Evolutionary conservation across 2,797 vertebrate genomes (phyloP).

Genomic region (Labeo calbasu): DNA sequence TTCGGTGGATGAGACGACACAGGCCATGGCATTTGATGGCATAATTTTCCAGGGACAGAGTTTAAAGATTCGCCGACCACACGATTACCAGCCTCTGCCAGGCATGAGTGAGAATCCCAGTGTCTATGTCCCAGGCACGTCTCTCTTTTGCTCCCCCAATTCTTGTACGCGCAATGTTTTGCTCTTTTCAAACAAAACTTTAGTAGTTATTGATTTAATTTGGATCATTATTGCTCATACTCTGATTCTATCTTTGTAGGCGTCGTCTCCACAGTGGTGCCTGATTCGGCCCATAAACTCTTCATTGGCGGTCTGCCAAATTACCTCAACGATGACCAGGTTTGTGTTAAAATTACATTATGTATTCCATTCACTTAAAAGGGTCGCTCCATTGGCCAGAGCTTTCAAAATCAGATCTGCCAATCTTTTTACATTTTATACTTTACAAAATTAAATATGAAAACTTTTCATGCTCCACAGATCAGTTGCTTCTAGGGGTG

Average conservation of each 20-base stretch:
- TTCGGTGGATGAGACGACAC: slow-evolving; percentile 93
- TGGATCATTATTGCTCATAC: neutral
- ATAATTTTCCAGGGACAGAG: slow-evolving; percentile 97
- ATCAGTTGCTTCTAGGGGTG: neutral
- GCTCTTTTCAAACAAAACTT: slow-evolving; percentile 13
- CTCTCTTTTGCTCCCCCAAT: slow-evolving; percentile 42
- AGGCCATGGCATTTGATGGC: slow-evolving; percentile 94
- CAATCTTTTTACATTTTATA: neutral
- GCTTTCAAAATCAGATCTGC: neutral
- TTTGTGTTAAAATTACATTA: slow-evolving; percentile 59
- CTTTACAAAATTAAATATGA: neutral
- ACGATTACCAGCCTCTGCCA: slow-evolving; percentile 92
- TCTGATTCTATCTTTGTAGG: slow-evolving; percentile 70
- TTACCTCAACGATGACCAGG: slow-evolving; percentile 95
- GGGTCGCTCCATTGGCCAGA: neutral
- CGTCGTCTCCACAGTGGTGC: slow-evolving; percentile 93
- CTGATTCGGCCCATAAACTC: slow-evolving; percentile 93
- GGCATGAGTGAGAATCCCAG: slow-evolving; percentile 95
- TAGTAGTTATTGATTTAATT: neutral
- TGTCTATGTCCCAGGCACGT: slow-evolving; percentile 91
- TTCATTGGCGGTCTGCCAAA: slow-evolving; percentile 94
- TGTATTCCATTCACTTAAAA: neutral
- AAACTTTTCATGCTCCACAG: neutral
- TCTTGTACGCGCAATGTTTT: slow-evolving; percentile 34
- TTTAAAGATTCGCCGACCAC: slow-evolving; percentile 91